Base-by-base conservation (phyloP, 2,113 vertebrate genomes). In the Podarcis muralis region DNA sequence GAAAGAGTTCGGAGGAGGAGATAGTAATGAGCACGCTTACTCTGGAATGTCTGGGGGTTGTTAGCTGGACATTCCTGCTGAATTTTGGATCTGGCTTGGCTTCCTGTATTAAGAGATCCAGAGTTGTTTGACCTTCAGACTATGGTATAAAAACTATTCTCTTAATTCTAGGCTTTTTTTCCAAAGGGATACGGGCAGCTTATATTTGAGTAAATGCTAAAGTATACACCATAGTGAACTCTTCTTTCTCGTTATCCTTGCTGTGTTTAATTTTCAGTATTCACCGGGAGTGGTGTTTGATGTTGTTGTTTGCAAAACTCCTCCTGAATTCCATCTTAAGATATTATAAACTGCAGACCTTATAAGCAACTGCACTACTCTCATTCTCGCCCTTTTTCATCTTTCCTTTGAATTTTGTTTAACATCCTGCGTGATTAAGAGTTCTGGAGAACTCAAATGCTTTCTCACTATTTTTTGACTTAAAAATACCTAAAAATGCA, bases 31-130 rank as follows among this genome's bases (percentile, higher is more conserved):
- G 2, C 30, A 27, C 71, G 53, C 81, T 48, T 84, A 77, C 20
- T 48, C 62, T 27, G 8, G 32, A 82, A 72, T 32, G 12, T 90
- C 40, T 82, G 27, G 71, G 77, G 2, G 59, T 27, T 91, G 66
- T 59, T 88, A 65, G 79, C 1, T 0, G 0, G 13, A 2, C 48
- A 25, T 86, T 37, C 0, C 22, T 92, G 15, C 8, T 4, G 25
- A 68, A 91, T 92, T 32, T 4, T 4, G 23, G 66, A 91, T 48
- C 3, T 85, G 83, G n/a, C 32, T 85, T 91, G n/a, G 5, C 23
- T 69, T 6, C 40, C 5, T 37, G 25, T 88, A 85, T 35, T 72
- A 69, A 20, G 48, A 48, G 62, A 11, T 87, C 32, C 78, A 43
- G 65, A n/a, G 16, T 83, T 6, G 3, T 9, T 37, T 87, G 82